phyloP scores from a whole-genome alignment of 2,113 vertebrate genomes.

The Mastomys coucha region DNA sequence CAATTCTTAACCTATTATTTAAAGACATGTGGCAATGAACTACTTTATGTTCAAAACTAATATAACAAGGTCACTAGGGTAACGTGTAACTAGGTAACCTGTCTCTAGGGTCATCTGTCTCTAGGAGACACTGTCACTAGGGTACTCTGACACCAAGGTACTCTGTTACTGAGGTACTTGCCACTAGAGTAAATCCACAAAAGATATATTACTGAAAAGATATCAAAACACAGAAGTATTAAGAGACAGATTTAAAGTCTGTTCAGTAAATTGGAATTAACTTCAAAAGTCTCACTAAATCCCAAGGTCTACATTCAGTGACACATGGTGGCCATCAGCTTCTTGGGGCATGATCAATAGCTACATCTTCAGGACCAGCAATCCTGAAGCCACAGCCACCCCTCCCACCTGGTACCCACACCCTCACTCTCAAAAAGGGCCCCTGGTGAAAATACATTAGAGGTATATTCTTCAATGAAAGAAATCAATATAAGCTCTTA shows the following conservation, averaged over 20 bases:
- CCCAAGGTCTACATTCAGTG: not conserved
- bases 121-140: not conserved
- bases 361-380: not conserved
- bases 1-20: not conserved
- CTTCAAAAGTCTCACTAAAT: not conserved
- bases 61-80: no score
- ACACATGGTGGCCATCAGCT: not conserved
- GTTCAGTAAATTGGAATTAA: slow-evolving; percentile 21
- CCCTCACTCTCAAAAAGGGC: not conserved
- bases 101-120: not conserved
- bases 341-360: not conserved
- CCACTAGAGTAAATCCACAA: slow-evolving; percentile 1
- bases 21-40: not conserved
- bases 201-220: slow-evolving; percentile 22
- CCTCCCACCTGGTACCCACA: not conserved
- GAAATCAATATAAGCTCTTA: not conserved
- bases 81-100: not conserved
- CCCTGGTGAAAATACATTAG: not conserved
- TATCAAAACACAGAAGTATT: slow-evolving; percentile 31
- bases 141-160: not conserved
- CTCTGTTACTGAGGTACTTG: not conserved
- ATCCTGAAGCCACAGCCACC: not conserved
- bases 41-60: slow-evolving; percentile 41
- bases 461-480: not conserved
- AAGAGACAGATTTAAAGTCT: slow-evolving; percentile 6